Evolutionary conservation across 2,888 invertebrate species (phyloP), one percentile per base, ranked within the genome.

Genomic region (Trachelus stipa): DNA sequence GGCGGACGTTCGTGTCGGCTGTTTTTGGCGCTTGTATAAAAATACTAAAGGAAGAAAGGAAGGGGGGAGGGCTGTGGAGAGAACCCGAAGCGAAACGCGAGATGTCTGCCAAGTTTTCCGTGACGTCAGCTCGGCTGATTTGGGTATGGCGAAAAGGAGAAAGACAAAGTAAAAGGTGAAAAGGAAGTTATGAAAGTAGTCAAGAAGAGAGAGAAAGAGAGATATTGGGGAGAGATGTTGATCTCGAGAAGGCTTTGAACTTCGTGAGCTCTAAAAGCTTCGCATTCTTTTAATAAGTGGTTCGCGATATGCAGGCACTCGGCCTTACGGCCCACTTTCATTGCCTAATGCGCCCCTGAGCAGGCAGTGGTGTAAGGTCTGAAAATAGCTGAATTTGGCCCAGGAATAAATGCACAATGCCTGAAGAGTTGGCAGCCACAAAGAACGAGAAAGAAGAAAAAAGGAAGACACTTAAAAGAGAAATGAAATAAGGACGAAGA

Each of bases 271-370:
- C 81, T 87, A 86, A 87, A 87, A 87, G 85, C 83, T 82, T 84
- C 85, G 84, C 81, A 83, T 84, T 86, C 83, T 82, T 83, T 85
- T 84, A 82, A 86, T 83, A 84, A 83, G 86, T 83, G 84, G 79
- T 81, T 85, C 80, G 79, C 56, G 56, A 56, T 56, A 56, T 40
- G 15, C 23, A 23, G 23, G 40, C 56, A 78, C 35, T 30, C 40
- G 71, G 68, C 77, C 73, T 77, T 69, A 69, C 76, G 75, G 71
- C 37, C 69, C 73, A 69, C 76, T 77, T 80, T 81, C 81, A 80
- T 9, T 71, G 76, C 75, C 77, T 76, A 77, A 81, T 78, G 79
- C 81, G 77, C 77, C 73, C 56, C 23, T 56, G 23, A 56, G 9
- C 2, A 56, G 56, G 1, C 56, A 2, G 9, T 56, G 56, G 23